phyloP scores from a whole-genome alignment of 2,113 vertebrate genomes.

The Rhinolophus sinicus region DNA sequence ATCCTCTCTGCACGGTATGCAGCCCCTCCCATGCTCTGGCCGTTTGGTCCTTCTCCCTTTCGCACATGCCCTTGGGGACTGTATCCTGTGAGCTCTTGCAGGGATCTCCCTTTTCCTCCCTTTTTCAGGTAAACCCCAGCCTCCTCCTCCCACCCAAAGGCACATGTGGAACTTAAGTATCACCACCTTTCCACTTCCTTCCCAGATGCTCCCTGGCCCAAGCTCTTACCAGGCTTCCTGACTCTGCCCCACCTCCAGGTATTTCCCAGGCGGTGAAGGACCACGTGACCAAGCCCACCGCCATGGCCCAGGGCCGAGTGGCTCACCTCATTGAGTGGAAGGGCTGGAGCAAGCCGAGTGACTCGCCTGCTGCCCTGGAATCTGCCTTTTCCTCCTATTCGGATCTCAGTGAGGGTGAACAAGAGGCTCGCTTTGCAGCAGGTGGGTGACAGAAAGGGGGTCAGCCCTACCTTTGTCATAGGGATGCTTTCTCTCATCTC shows the following conservation, averaged over 20 bases:
- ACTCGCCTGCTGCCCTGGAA: slow-evolving; percentile 91
- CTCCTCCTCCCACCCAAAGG: neutral
- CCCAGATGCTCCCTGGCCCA: neutral
- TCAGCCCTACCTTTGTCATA: neutral
- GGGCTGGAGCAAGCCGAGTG: slow-evolving; percentile 97
- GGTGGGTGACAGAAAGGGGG: slow-evolving; percentile 82
- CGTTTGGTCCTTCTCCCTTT: neutral
- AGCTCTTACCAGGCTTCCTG: neutral
- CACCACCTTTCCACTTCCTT: neutral
- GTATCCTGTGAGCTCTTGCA: neutral
- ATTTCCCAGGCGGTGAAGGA: slow-evolving; percentile 99
- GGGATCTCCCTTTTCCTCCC: neutral
- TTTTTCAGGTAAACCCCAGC: neutral
- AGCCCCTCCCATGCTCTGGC: neutral
- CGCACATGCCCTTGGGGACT: neutral
- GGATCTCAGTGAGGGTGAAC: slow-evolving; percentile 96
- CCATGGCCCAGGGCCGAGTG: slow-evolving; percentile 98
- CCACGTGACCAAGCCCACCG: slow-evolving; percentile 98
- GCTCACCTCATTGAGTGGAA: slow-evolving; percentile 99
- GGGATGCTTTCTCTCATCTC: neutral
- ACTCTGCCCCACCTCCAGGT: slow-evolving; percentile 83
- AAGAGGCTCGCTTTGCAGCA: slow-evolving; percentile 97
- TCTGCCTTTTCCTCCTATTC: slow-evolving; percentile 97
- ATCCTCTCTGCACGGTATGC: slow-evolving; percentile 95
- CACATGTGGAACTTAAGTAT: neutral